Percentiles rank a stretch among this genome's conserved stretches.
Evolutionary conservation across 2,797 vertebrate species (phyloP).

Genomic region (Squalus acanthias): DNA sequence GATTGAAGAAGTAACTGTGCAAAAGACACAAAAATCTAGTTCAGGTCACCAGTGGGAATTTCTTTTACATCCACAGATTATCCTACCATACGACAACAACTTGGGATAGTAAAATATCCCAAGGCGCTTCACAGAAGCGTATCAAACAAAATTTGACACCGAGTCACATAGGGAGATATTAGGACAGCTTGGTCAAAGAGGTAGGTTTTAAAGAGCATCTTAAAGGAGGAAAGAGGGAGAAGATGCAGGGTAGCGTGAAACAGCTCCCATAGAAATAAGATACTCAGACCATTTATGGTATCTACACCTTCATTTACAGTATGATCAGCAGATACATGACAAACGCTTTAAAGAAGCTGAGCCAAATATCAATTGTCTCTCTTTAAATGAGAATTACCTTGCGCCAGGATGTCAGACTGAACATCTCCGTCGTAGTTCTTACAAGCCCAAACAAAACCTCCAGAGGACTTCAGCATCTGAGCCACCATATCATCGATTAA

Average conservation of each 20-base stretch:
- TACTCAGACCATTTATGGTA: neutral
- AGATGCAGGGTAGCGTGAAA: neutral
- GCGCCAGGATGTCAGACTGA: conserved; percentile 94
- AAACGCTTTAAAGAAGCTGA: neutral
- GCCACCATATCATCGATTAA: conserved; percentile 98
- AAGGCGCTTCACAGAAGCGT: neutral
- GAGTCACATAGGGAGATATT: neutral
- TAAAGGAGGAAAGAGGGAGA: neutral
- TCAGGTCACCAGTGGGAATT: neutral
- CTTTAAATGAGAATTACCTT: conserved; percentile 62
- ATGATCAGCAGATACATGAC: no score
- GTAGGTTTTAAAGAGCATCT: neutral
- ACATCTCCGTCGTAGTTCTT: conserved; percentile 98
- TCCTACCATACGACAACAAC: neutral
- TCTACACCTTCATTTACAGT: neutral
- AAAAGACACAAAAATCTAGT: neutral
- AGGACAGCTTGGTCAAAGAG: neutral
- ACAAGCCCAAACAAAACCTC: conserved; percentile 97
- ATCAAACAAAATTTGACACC: neutral
- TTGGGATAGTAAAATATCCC: neutral
- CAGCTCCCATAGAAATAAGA: neutral
- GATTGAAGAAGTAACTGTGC: neutral
- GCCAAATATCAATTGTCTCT: neutral
- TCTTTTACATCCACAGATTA: neutral
- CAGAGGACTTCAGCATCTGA: conserved; percentile 88